These are phyloP conservation scores for Paragorgia papillata DNA, from an alignment of 92 coral and sea anemone species.

Conservation along the genomic window DNA sequence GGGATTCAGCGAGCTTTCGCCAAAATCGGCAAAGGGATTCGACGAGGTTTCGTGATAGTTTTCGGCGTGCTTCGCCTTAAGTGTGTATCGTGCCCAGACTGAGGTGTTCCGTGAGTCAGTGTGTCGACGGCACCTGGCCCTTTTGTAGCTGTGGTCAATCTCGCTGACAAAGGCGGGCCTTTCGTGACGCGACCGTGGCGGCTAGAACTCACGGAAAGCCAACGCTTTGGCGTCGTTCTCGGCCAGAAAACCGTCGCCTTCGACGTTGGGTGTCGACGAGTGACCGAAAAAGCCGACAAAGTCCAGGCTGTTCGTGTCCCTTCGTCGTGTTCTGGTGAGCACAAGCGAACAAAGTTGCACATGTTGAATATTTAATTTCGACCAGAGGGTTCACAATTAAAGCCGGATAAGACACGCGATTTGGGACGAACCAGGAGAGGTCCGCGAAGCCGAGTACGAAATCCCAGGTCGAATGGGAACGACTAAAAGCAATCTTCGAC, in stretches of 20 bases:
- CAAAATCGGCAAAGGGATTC: neutral
- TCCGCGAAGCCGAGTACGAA: neutral
- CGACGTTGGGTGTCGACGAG: neutral
- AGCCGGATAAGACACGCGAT: conserved; percentile 39
- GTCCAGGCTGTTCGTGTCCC: neutral
- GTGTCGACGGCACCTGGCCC: conserved; percentile 46
- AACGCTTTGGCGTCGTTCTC: neutral
- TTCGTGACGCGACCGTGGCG: conserved; percentile 15
- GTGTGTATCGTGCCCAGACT: conserved; percentile 29
- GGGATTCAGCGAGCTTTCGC: neutral
- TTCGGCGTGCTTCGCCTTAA: neutral
- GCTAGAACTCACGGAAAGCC: conserved; percentile 11
- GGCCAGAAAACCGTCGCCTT: neutral
- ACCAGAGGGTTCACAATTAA: conserved; percentile 47
- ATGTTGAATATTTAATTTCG: conserved; percentile 49
- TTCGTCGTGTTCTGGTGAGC: conserved; percentile 29
- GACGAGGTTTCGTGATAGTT: conserved; percentile 3
- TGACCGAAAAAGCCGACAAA: neutral
- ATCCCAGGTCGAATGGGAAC: neutral
- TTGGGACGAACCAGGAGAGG: conserved; percentile 9
- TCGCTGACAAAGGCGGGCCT: conserved; percentile 16
- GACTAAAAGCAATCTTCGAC: neutral
- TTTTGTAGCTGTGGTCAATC: conserved; percentile 50
- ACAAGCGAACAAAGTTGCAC: conserved; percentile 44
- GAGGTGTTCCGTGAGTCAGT: conserved; percentile 24